Percentiles rank a stretch among this genome's conserved stretches.
Evolutionary conservation across 2,797 vertebrate species (phyloP).

Genomic region (Holocentrus rufus): DNA sequence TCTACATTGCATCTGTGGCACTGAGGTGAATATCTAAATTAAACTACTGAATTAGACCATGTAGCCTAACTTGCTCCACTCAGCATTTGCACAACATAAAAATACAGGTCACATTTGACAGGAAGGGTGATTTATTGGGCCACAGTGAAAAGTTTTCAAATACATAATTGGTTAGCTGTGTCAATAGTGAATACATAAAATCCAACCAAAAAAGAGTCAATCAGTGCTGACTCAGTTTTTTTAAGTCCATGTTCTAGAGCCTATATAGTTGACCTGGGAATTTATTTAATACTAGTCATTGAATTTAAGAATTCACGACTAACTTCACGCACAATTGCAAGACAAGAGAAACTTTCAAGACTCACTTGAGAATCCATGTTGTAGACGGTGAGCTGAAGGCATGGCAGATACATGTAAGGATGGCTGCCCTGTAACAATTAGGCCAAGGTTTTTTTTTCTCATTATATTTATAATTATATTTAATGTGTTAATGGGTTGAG

Average conservation of each 20-base stretch:
- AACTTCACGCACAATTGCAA: slow-evolving; percentile 9
- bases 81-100: slow-evolving; percentile 6
- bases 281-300: slow-evolving; percentile 7
- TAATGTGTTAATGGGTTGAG: no score
- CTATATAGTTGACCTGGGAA: slow-evolving; percentile 10
- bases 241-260: slow-evolving; percentile 4
- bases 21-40: not conserved
- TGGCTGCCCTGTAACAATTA: no score
- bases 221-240: slow-evolving; percentile 18
- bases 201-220: slow-evolving; percentile 22
- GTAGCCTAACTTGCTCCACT: not conserved
- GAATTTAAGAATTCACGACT: slow-evolving; percentile 11
- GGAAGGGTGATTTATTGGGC: slow-evolving; percentile 21
- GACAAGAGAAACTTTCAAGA: no score
- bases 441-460: no score
- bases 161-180: slow-evolving; percentile 11
- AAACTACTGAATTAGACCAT: slow-evolving; percentile 6
- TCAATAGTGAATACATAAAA: no score
- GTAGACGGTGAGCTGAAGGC: no score
- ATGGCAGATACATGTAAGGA: no score
- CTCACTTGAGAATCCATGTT: no score
- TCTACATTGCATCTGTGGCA: not conserved
- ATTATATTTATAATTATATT: no score
- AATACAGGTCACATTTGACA: slow-evolving; percentile 6
- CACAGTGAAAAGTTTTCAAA: slow-evolving; percentile 15